Base-by-base conservation (phyloP, 2,797 vertebrate genomes). In the Argyrosomus regius region DNA sequence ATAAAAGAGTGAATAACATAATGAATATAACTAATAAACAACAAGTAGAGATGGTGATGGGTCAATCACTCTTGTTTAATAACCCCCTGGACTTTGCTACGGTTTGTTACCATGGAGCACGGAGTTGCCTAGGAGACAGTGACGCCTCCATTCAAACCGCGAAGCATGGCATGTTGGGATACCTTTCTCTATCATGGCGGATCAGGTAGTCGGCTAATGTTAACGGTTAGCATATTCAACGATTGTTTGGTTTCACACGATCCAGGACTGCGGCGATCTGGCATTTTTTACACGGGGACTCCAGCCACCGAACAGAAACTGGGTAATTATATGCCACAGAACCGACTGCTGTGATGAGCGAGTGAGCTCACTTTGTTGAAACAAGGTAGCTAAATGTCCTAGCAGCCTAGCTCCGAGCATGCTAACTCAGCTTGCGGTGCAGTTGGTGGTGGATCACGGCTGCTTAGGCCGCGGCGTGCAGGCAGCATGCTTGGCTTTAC, bases 131-230 rank as follows among this genome's bases (percentile, higher is more conserved):
- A 35, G 93, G 93, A 84, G 72, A 94, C 79, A 58, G 82, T 90
- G 89, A 93, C 88, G 90, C 90, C 65, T 70, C 77, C 88, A 84
- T 91, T 93, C 81, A 91, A 92, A 77, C 84, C 83, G 86, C 90
- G 88, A 60, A 80, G 89, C 91, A 88, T 60, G 69, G 92, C 88
- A 94, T 94, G 81, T 9, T 83, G 94, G 94, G 94, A 93, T 80
- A 90, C 66, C 67, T 76, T 75, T 79, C 49, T 49, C 81, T 86
- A 88, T 93, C 92, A 94, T 94, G 94, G 94, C 91, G 93, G 92
- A 92, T 18, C 28, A 78, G 85, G 62, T 85, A 41, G 86, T 64
- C 14, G 57, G 92, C 89, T 93, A 93, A 88, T 71, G 71, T 65
- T 35, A 66, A 67, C 86, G 81, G 61, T 77, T 90, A 91, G 88